These are phyloP conservation scores for Carettochelys insculpta DNA, from an alignment of 2,113 vertebrate species.

Conservation along the genomic window DNA sequence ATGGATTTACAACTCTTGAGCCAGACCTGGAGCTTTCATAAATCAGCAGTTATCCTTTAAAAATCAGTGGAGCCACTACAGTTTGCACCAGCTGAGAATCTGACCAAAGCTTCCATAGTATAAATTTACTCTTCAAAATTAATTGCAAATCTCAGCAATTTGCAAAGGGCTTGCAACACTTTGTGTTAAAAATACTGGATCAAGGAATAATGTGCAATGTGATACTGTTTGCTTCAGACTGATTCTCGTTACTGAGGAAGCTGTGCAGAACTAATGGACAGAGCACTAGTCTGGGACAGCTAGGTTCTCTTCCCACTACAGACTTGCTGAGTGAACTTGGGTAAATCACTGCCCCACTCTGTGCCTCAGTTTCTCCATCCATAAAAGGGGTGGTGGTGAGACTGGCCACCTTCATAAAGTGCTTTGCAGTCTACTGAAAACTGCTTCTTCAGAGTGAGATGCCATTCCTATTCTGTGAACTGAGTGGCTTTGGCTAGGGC, in stretches of 20 bases:
- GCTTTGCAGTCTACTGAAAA: neutral
- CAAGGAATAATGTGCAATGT: neutral
- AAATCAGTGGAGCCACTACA: neutral
- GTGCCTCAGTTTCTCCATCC: neutral
- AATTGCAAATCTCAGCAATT: neutral
- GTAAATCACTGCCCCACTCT: rapidly evolving
- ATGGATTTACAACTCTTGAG: neutral
- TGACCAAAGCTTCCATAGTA: neutral
- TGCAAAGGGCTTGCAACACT: neutral
- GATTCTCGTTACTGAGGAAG: neutral
- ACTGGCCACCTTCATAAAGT: neutral
- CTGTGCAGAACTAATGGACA: neutral
- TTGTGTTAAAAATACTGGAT: neutral
- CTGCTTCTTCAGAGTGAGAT: neutral
- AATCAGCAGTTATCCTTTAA: neutral
- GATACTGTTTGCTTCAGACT: neutral
- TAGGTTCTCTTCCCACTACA: neutral
- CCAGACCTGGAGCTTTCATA: neutral
- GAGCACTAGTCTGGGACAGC: neutral
- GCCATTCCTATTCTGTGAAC: neutral
- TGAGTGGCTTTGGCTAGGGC: neutral
- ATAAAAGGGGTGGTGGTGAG: neutral
- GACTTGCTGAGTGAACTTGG: neutral
- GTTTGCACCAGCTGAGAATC: neutral
- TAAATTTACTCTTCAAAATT: rapidly evolving